Evolutionary conservation across 2,797 vertebrate species (phyloP), one percentile per base, ranked within the genome.

Genomic region (Chloroceryle inda): DNA sequence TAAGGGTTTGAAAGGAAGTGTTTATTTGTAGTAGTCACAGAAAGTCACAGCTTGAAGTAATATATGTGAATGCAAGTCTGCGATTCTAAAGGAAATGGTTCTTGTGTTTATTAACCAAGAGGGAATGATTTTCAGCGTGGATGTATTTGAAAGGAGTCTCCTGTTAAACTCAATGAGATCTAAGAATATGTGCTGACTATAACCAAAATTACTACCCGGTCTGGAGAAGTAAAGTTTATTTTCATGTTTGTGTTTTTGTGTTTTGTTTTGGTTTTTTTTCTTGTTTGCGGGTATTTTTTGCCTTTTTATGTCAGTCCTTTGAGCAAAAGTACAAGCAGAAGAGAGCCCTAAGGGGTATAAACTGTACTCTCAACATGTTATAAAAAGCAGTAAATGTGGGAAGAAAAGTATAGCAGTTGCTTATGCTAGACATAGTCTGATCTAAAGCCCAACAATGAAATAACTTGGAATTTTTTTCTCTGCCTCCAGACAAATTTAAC

Each of bases 81-180:
- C 11, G 35, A 82, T 18, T 66, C 50, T 90, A 72, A 88, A 80
- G 68, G 24, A 85, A 88, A 59, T 26, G 1, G 8, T 61, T 80
- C 16, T 85, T 75, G 40, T 75, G 6, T 72, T 93, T 94, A 68
- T 94, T 92, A 92, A 89, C 53, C 29, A 45, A 84, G 50, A 75
- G 31, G 38, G 50, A 89, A 66, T 69, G 50, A 56, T 89, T 92
- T 87, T 69, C 62, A 69, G 73, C 91, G 84, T 72, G 15, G 11
- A 66, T 83, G 18, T 55, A 26, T 63, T 94, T 92, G 84, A 88
- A 93, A 93, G 31, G 35, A 85, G 18, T 64, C 9, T 83, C 5
- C 19, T 17, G 11, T 88, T 72, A 91, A 92, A 8, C 38, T 72
- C 72, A 91, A 4, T 88, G 66, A 83, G 27, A 80, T 83, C 37